These are phyloP conservation scores for Platanista minor DNA, from an alignment of 2,113 vertebrate species.

Conservation along the genomic window DNA sequence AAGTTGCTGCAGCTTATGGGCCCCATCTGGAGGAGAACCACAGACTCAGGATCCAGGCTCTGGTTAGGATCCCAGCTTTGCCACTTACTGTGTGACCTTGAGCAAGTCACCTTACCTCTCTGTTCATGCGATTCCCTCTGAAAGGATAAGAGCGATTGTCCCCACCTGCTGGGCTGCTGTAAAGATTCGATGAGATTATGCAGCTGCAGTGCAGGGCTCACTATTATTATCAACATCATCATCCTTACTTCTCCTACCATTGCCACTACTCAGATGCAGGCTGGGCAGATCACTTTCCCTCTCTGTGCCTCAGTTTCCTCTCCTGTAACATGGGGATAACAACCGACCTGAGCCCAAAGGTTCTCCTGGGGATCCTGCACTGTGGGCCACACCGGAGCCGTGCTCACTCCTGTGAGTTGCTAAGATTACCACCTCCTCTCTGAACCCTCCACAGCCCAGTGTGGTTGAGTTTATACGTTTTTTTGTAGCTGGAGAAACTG, in stretches of 20 bases:
- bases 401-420: not conserved
- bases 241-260: fast-evolving
- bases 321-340: not conserved
- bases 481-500: not conserved
- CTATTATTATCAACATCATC: not conserved
- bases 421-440: fast-evolving
- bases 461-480: too few relatives aligned
- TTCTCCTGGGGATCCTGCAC: not conserved
- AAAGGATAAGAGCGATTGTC: not conserved
- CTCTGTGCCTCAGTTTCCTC: not conserved
- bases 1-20: not conserved
- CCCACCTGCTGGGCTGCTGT: not conserved
- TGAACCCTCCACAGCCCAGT: not conserved
- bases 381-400: fast-evolving
- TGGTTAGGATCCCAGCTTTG: not conserved
- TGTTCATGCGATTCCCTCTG: not conserved
- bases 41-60: not conserved
- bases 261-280: not conserved
- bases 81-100: not conserved
- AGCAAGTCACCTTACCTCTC: not conserved
- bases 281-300: not conserved
- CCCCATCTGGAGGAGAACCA: not conserved
- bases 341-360: fast-evolving
- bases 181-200: not conserved
- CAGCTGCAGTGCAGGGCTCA: fast-evolving